Percentiles rank a stretch among this genome's conserved stretches.
These are phyloP conservation scores for Notamacropus eugenii DNA, from an alignment of 2,797 vertebrate species.

Conservation along the genomic window DNA sequence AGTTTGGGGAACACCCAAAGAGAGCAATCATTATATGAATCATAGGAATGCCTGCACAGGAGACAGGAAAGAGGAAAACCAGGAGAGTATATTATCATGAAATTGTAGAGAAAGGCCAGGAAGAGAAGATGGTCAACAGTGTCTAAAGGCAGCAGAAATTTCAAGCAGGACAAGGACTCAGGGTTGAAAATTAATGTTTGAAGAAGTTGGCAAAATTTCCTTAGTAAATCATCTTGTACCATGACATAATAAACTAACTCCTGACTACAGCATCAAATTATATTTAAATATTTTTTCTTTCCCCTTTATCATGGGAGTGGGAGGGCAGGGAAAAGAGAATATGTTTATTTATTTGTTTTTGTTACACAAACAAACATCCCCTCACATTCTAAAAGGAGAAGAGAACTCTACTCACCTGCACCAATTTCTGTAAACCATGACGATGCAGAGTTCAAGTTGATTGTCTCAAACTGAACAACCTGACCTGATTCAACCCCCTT, in stretches of 20 bases:
- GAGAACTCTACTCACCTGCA: conserved; percentile 87
- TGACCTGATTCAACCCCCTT: conserved; percentile 90
- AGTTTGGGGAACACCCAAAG: no score
- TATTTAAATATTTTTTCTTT: not conserved
- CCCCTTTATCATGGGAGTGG: not conserved
- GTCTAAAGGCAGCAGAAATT: no score
- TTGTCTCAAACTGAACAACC: conserved; percentile 97
- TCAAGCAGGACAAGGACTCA: no score
- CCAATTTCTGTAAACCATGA: conserved; percentile 99
- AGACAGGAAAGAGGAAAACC: no score
- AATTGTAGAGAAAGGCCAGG: no score
- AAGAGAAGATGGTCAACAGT: no score
- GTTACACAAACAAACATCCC: not conserved
- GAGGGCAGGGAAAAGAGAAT: not conserved
- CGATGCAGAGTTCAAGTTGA: conserved; percentile 98
- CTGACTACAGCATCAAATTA: not conserved
- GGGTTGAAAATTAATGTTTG: not conserved
- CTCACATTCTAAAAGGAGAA: conserved; percentile 10
- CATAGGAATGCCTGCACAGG: no score
- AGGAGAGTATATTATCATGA: no score
- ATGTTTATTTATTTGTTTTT: not conserved
- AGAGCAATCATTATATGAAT: no score
- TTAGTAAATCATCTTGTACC: not conserved
- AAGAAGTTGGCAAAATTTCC: not conserved
- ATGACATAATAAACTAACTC: not conserved